Base-by-base conservation (phyloP, 2,888 invertebrate species). In the Macropis europaea region DNA sequence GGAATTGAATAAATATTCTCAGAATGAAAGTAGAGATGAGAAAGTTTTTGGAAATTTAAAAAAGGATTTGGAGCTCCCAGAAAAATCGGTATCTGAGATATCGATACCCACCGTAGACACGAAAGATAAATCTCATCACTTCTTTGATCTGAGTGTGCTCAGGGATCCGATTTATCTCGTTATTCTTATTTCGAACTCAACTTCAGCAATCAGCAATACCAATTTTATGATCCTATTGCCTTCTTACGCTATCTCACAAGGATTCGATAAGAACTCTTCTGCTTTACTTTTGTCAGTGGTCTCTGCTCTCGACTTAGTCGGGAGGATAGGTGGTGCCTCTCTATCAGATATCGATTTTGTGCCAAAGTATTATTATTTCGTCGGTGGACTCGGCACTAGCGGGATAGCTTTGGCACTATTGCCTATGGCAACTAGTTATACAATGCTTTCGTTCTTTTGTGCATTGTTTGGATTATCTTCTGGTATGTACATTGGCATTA, bases 401-500 rank as follows among this genome's bases (percentile, higher is more conserved):
- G 97, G 97, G 0, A 90, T 96, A 0, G 94, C 95, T 38, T 89
- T 97, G 53, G 92, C 94, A 0, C 84, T 95, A 38, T 90, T 96
- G 76, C 96, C 96, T 0, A 90, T 95, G 73, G 93, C 94, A 13
- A 86, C 90, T 0, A 92, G 92, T 50, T 97, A 95, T 87, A 87
- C 90, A 1, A 92, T 92, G 64, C 92, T 96, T 0, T 93, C 94
- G 54, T 92, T 92, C 28, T 94, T 94, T 84, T 96, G 96, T 87
- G 94, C 94, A 0, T 86, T 95, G 1, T 97, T 96, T 85, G 97
- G 97, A 0, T 90, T 97, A 11, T 95, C 96, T 0, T 96, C 96
- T 0, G 97, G 97, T 4, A 93, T 95, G 19, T 96, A 96, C 87
- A 95, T 96, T 0, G 97, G 97, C 1, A 94, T 96, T n/a, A 96